Evolutionary conservation across 2,113 vertebrate species (phyloP).

Genomic region (Jaculus jaculus): DNA sequence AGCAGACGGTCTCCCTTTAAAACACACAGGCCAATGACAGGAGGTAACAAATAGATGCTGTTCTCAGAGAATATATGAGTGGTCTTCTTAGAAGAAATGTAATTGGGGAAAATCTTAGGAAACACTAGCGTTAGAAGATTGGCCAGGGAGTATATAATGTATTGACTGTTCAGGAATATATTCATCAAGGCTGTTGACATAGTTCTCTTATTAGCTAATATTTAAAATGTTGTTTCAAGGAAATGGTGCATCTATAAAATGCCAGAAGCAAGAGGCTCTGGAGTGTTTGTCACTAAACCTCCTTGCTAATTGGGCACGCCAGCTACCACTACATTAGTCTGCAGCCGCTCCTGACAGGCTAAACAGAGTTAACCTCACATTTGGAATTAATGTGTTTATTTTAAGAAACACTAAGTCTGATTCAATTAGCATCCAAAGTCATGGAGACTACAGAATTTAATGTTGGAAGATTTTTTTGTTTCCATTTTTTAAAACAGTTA

Average conservation of each 20-base stretch:
- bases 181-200: constrained; percentile 75
- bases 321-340: constrained; percentile 41
- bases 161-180: constrained; percentile 70
- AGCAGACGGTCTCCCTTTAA: constrained; percentile 69
- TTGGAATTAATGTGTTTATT: constrained; percentile 75
- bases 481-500: background rate
- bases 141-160: constrained; percentile 66
- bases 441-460: constrained; percentile 31
- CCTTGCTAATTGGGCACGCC: constrained; percentile 71
- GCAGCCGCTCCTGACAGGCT: constrained; percentile 40
- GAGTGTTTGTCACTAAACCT: constrained; percentile 70
- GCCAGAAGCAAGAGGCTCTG: constrained; percentile 65
- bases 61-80: constrained; percentile 80
- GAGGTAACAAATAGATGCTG: constrained; percentile 81
- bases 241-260: constrained; percentile 69
- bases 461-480: background rate
- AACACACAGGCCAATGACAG: constrained; percentile 68
- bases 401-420: constrained; percentile 71
- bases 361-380: constrained; percentile 34
- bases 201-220: constrained; percentile 80
- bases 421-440: constrained; percentile 73
- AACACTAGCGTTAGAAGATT: constrained; percentile 80
- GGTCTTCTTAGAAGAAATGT: constrained; percentile 83
- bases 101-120: constrained; percentile 84
- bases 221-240: constrained; percentile 77